These are phyloP conservation scores for Microctonus brassicae DNA, from an alignment of 2,888 invertebrate genomes.

Conservation along the genomic window DNA sequence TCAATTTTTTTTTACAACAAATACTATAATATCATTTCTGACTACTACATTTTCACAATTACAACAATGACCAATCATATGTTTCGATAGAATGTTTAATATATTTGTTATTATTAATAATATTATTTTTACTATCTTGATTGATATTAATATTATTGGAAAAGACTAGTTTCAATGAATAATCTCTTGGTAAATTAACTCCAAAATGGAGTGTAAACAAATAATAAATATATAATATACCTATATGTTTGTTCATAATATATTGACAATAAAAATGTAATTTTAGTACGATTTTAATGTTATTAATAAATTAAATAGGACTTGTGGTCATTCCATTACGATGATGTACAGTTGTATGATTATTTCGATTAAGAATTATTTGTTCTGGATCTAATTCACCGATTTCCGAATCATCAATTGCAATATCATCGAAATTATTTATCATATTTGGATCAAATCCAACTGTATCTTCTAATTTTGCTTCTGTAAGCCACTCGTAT, in stretches of 20 bases:
- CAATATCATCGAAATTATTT: conserved; percentile 52
- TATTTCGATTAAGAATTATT: conserved; percentile 45
- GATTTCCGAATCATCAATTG: conserved; percentile 42
- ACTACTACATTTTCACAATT: neutral
- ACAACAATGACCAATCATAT: neutral
- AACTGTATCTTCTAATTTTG: conserved; percentile 72
- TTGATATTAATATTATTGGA: neutral
- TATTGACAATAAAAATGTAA: neutral
- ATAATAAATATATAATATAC: neutral
- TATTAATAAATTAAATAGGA: conserved; percentile 42
- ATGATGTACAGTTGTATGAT: conserved; percentile 35
- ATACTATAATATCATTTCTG: too few relatives aligned
- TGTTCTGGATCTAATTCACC: conserved; percentile 49
- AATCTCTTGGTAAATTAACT: neutral
- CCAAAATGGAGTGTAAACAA: neutral
- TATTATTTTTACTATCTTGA: neutral
- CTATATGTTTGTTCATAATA: neutral
- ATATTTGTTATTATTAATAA: neutral
- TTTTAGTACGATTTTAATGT: neutral
- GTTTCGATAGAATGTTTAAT: too few relatives aligned
- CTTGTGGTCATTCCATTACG: conserved; percentile 48
- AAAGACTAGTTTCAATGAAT: neutral
- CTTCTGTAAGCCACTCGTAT: conserved; percentile 81
- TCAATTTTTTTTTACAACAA: too few relatives aligned
- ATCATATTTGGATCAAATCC: conserved; percentile 34